Conservation (phyloP, 1,140 invertebrate species). For the Antheraea pernyi region DNA sequence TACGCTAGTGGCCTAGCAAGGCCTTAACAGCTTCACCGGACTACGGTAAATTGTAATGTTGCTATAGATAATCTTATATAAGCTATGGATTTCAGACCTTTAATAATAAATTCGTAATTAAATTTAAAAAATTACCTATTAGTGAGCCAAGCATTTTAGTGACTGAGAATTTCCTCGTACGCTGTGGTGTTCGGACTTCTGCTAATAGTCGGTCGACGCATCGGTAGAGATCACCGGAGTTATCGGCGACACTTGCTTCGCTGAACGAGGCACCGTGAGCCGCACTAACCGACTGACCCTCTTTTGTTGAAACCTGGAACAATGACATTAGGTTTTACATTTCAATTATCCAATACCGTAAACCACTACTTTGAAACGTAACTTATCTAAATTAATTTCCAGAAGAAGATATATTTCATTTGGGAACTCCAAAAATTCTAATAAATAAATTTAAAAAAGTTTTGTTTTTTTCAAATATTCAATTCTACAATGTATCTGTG, state of each 20-base stretch:
- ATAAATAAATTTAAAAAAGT: too few relatives aligned
- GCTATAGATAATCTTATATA: too few relatives aligned
- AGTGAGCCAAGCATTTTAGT: conserved; percentile 89
- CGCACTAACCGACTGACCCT: conserved; percentile 83
- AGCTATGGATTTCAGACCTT: background rate
- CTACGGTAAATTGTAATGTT: too few relatives aligned
- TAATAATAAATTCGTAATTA: background rate
- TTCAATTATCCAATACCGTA: background rate
- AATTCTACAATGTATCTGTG: too few relatives aligned
- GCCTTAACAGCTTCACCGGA: too few relatives aligned
- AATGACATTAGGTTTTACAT: conserved; percentile 11
- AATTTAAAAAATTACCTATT: conserved; percentile 76
- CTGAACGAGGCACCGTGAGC: conserved; percentile 85
- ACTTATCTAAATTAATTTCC: too few relatives aligned
- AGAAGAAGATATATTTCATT: too few relatives aligned
- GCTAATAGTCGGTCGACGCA: conserved; percentile 84
- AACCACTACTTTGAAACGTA: too few relatives aligned
- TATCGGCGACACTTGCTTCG: conserved; percentile 89
- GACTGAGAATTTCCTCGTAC: conserved; percentile 86
- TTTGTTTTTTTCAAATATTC: too few relatives aligned
- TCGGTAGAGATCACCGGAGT: conserved; percentile 84
- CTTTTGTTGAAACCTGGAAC: conserved; percentile 83
- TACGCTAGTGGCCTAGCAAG: too few relatives aligned
- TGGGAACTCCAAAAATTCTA: too few relatives aligned
- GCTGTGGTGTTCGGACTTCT: conserved; percentile 81